phyloP scores from a whole-genome alignment of 2,888 invertebrate species.

The Julus scanicus region DNA sequence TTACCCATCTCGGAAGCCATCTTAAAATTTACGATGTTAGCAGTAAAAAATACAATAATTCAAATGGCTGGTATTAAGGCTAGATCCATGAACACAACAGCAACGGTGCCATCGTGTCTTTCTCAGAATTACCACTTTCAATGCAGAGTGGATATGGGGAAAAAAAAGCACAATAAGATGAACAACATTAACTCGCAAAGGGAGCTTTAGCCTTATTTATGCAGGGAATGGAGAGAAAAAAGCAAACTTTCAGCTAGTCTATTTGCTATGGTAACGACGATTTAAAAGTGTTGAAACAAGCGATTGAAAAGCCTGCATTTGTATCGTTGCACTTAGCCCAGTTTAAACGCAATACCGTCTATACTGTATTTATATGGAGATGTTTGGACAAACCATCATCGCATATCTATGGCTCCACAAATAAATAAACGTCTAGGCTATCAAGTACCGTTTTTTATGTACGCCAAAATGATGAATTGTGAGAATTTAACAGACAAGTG shows the following conservation, averaged over 20 bases:
- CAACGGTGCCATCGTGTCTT: conserved; percentile 1
- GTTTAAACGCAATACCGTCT: not conserved
- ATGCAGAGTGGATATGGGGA: not conserved
- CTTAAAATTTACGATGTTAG: conserved; percentile 38
- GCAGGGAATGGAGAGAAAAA: not conserved
- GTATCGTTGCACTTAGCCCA: not conserved
- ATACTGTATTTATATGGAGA: not conserved
- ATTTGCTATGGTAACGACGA: conserved; percentile 15
- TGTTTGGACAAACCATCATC: not conserved
- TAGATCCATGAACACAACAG: not conserved
- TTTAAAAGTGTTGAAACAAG: conserved; percentile 40
- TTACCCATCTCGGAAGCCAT: conserved; percentile 9
- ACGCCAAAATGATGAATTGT: not conserved
- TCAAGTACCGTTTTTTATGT: not conserved
- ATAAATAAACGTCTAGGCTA: not conserved
- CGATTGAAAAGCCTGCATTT: conserved; percentile 9
- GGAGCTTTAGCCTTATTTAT: conserved; percentile 13
- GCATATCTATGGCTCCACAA: not conserved
- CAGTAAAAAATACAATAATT: conserved; percentile 29
- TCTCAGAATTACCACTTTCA: conserved; percentile 34
- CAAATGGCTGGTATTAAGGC: conserved; percentile 36
- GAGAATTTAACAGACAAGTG: conserved; percentile 26
- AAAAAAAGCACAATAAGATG: conserved; percentile 15
- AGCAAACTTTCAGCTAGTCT: not conserved
- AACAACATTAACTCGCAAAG: conserved; percentile 4